Evolutionary conservation across 2,113 vertebrate genomes (phyloP).

Genomic region (Eptesicus fuscus): DNA sequence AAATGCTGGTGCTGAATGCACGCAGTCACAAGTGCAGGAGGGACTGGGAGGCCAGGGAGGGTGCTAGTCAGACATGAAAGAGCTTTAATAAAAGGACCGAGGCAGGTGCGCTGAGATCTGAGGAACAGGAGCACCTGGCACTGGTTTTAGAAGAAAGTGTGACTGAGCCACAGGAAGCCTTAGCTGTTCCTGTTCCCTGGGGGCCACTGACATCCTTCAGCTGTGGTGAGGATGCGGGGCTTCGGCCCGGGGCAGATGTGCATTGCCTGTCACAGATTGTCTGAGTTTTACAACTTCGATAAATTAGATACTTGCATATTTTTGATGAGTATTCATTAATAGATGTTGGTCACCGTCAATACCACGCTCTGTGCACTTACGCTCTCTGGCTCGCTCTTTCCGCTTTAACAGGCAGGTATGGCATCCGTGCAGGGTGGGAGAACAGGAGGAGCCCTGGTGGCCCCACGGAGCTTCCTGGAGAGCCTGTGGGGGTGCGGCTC

Average conservation of each 20-base stretch:
- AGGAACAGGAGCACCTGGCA: background rate
- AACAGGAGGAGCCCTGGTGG: background rate
- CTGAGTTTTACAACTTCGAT: background rate
- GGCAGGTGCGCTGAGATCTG: background rate
- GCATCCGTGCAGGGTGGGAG: too few relatives aligned
- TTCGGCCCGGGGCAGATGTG: too few relatives aligned
- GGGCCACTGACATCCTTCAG: background rate
- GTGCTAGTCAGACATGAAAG: background rate
- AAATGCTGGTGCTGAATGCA: too few relatives aligned
- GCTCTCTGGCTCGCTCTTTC: background rate
- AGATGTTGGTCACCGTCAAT: background rate
- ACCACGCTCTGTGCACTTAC: background rate
- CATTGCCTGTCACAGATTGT: background rate
- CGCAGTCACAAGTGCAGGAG: background rate
- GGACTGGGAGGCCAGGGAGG: background rate
- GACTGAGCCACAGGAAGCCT: background rate
- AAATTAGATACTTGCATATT: too few relatives aligned
- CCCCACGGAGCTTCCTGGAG: background rate
- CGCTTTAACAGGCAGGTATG: background rate
- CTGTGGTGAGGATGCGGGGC: background rate
- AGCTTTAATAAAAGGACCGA: background rate
- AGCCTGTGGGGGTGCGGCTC: too few relatives aligned
- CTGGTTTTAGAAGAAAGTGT: background rate
- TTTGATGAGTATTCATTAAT: background rate
- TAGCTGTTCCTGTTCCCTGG: background rate